Evolutionary conservation across 2,113 vertebrate species (phyloP).

Genomic region (Eonycteris spelaea): DNA sequence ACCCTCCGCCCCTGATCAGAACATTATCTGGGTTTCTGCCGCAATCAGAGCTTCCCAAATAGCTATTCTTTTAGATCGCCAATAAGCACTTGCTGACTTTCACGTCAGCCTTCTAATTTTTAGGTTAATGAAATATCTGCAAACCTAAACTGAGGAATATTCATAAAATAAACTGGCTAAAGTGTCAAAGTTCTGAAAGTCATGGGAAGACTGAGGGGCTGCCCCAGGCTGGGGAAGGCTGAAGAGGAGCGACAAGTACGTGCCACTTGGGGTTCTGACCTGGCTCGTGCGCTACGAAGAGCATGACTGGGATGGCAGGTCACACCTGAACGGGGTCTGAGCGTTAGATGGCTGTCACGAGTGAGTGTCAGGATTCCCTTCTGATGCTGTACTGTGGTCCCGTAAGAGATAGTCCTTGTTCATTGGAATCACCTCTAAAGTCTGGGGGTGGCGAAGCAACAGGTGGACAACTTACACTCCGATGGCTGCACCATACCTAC

Average conservation of each 20-base stretch:
- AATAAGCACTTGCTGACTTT: background rate
- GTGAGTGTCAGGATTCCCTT: background rate
- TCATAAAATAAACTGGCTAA: background rate
- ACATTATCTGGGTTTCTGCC: background rate
- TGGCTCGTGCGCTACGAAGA: background rate
- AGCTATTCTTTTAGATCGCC: background rate
- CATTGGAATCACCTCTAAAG: background rate
- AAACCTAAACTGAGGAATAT: background rate
- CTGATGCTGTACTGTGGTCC: rapidly evolving
- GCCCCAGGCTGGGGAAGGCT: background rate
- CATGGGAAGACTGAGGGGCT: background rate
- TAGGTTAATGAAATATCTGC: background rate
- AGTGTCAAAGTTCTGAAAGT: background rate
- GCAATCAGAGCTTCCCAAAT: background rate
- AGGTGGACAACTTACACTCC: background rate
- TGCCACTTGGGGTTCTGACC: background rate
- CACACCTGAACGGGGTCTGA: too few species aligned
- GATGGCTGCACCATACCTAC: background rate
- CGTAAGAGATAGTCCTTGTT: background rate
- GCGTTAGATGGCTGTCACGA: too few species aligned
- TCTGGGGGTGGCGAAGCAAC: background rate
- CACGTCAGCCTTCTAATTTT: background rate
- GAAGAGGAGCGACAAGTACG: rapidly evolving
- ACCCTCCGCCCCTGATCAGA: background rate
- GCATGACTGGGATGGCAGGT: background rate